Evolutionary conservation across 1,140 invertebrate genomes (phyloP).

Genomic region (Pemphigus obesinymphae): DNA sequence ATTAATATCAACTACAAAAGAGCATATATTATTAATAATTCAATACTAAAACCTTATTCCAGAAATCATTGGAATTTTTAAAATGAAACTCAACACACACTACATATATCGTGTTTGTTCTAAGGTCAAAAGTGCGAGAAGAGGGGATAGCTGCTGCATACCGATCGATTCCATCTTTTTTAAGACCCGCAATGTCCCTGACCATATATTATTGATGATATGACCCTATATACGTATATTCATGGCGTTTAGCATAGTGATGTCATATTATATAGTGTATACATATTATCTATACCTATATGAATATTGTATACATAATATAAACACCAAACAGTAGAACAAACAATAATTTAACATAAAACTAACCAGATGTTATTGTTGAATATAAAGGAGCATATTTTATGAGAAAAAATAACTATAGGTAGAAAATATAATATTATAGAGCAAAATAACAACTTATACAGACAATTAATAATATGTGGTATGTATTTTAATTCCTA

Average conservation of each 20-base stretch:
- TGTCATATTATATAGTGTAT: not conserved
- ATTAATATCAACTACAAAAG: not conserved
- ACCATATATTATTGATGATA: constrained; percentile 16
- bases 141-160: not conserved
- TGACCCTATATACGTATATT: not conserved
- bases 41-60: not conserved
- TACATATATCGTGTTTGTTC: not conserved
- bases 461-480: no score
- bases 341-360: not conserved
- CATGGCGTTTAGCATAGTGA: not conserved
- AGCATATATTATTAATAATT: not conserved
- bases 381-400: not conserved
- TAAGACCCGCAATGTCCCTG: not conserved
- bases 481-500: not conserved
- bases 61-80: not conserved
- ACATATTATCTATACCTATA: not conserved
- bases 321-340: not conserved
- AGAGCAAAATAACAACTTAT: no score
- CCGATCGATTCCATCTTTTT: constrained; percentile 5
- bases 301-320: no score
- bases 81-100: not conserved
- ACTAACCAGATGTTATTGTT: not conserved
- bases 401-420: not conserved
- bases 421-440: no score
- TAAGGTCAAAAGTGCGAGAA: not conserved